Evolutionary conservation across 2,113 vertebrate species (phyloP).

Genomic region (Propithecus coquereli): DNA sequence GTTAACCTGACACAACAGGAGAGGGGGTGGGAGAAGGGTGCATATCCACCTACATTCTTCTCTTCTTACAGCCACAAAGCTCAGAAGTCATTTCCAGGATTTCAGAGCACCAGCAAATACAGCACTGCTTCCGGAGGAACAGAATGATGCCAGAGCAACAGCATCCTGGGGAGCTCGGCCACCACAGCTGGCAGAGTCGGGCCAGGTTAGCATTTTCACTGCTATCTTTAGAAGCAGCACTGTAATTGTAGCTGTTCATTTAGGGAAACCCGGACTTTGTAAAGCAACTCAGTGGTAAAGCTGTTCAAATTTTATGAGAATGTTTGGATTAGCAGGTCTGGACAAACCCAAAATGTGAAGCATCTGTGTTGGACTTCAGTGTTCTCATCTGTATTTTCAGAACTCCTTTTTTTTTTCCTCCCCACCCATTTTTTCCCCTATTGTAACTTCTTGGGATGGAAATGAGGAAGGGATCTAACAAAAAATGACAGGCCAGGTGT

Average conservation of each 20-base stretch:
- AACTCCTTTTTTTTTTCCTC: not conserved
- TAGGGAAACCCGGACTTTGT: not conserved
- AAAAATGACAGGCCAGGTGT: not conserved
- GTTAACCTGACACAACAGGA: not conserved
- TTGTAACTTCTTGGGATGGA: not conserved
- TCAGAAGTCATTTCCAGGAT: not conserved
- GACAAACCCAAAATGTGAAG: not conserved
- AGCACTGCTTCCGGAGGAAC: not conserved
- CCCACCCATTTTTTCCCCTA: not conserved
- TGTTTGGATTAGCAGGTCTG: not conserved
- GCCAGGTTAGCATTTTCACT: not conserved
- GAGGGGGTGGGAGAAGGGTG: not conserved
- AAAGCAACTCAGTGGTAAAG: not conserved
- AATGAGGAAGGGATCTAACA: not conserved
- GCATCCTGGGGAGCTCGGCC: not conserved
- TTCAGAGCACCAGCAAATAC: not conserved
- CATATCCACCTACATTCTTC: not conserved
- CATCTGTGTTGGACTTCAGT: not conserved
- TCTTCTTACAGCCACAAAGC: not conserved
- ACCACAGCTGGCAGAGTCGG: fast-evolving
- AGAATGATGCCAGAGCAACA: not conserved
- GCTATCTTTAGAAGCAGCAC: not conserved
- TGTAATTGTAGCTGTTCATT: not conserved
- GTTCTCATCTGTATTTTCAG: not conserved
- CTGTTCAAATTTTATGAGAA: not conserved